Conservation (phyloP, 2,888 invertebrate genomes). For the Cheilosia variabilis region DNA sequence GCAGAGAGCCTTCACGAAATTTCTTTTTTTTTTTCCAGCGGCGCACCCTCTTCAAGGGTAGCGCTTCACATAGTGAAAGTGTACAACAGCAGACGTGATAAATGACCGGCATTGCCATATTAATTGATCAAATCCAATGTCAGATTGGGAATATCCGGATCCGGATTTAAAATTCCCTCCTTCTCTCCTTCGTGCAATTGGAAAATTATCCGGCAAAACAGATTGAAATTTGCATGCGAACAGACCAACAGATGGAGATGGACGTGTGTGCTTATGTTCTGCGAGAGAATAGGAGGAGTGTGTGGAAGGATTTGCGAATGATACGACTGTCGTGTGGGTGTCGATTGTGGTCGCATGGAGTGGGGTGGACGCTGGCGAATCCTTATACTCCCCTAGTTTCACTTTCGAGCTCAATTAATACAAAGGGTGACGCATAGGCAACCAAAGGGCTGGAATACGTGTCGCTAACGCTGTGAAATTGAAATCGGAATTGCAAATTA, state of each 20-base stretch:
- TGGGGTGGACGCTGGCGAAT: neutral
- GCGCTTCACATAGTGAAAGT: no score
- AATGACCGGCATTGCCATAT: constrained; percentile 75
- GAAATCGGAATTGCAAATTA: constrained; percentile 83
- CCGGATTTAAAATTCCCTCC: constrained; percentile 61
- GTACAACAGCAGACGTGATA: constrained; percentile 66
- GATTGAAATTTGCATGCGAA: constrained; percentile 74
- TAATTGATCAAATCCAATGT: constrained; percentile 76
- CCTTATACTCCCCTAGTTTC: constrained; percentile 32
- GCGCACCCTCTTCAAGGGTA: constrained; percentile 37
- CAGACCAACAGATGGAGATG: constrained; percentile 48
- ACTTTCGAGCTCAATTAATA: constrained; percentile 55
- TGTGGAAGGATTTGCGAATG: constrained; percentile 66
- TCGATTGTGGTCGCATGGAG: constrained; percentile 65
- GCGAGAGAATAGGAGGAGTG: no score
- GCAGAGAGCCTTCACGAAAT: constrained; percentile 8
- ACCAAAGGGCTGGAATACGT: constrained; percentile 49
- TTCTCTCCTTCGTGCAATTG: constrained; percentile 26
- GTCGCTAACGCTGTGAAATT: constrained; percentile 78
- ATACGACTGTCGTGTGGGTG: constrained; percentile 68
- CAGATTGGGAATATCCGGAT: constrained; percentile 75
- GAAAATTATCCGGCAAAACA: constrained; percentile 59
- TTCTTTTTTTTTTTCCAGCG: constrained; percentile 18
- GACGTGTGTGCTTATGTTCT: neutral
- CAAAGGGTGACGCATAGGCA: constrained; percentile 40